Percentiles rank a stretch among this genome's conserved stretches.
phyloP scores from a whole-genome alignment of 1,140 invertebrate species.

The Drosophila paulistorum region DNA sequence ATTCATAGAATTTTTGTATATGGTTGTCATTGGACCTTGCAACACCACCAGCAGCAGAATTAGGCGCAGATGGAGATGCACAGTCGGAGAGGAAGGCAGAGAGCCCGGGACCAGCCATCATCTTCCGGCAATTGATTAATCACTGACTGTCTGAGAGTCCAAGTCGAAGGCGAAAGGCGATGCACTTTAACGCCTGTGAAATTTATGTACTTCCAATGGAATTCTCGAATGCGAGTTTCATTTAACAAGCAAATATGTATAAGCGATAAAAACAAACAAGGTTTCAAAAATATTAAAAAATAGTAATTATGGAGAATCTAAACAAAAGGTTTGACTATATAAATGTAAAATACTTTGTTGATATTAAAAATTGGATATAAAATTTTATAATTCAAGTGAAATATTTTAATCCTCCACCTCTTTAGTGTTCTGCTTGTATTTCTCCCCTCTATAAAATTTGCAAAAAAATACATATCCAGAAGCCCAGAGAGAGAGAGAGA shows the following conservation, averaged over 20 bases:
- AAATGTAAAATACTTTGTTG: not conserved
- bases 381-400: not conserved
- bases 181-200: slow-evolving; percentile 64
- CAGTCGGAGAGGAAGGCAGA: slow-evolving; percentile 1
- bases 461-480: slow-evolving; percentile 22
- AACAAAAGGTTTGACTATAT: not conserved
- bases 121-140: slow-evolving; percentile 78
- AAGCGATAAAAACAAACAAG: not conserved
- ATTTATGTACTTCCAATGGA: slow-evolving; percentile 37
- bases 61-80: slow-evolving; percentile 2
- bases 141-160: slow-evolving; percentile 24
- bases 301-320: not conserved
- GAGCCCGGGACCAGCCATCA: slow-evolving; percentile 34
- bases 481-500: slow-evolving; percentile 3
- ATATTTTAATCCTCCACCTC: not conserved
- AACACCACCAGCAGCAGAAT: slow-evolving; percentile 8
- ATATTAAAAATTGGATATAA: not conserved
- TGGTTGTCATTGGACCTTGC: slow-evolving; percentile 71
- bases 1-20: slow-evolving; percentile 58
- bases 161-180: slow-evolving; percentile 31
- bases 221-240: slow-evolving; percentile 4
- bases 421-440: slow-evolving; percentile 7
- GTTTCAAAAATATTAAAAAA: not conserved
- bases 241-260: slow-evolving; percentile 6
- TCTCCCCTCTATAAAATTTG: not conserved